These are phyloP conservation scores for Desoria tigrina DNA, from an alignment of 2,888 invertebrate genomes.

Conservation along the genomic window DNA sequence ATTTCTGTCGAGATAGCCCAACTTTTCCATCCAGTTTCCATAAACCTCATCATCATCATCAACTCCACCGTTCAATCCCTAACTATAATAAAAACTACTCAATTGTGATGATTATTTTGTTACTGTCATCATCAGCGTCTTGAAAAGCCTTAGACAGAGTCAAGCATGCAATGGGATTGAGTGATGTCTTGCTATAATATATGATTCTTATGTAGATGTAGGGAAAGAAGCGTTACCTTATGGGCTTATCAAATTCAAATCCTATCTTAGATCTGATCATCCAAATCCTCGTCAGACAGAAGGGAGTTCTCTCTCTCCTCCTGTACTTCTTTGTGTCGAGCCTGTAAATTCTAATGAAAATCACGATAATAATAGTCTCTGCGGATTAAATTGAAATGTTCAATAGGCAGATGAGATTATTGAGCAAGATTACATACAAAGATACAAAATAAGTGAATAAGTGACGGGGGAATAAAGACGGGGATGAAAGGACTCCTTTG, in stretches of 20 bases:
- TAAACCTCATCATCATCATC: too few relatives aligned
- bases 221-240: background rate
- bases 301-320: constrained; percentile 11
- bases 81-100: background rate
- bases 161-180: background rate
- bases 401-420: constrained; percentile 5
- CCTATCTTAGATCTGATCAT: constrained; percentile 2
- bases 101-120: constrained; percentile 11
- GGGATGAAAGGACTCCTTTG: background rate
- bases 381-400: constrained; percentile 9
- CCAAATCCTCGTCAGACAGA: background rate
- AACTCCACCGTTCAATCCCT: background rate
- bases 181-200: background rate
- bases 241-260: constrained; percentile 2
- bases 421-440: constrained; percentile 3
- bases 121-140: constrained; percentile 8
- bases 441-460: constrained; percentile 12
- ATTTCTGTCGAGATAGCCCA: too few relatives aligned
- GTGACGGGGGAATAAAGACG: background rate
- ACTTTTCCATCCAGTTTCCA: too few relatives aligned
- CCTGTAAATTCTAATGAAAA: constrained; percentile 11
- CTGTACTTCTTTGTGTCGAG: constrained; percentile 3
- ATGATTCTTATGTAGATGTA: background rate
- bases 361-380: constrained; percentile 2
- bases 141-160: too few relatives aligned